A percentile compares a stretch with the other conserved stretches of the same genome.
These are phyloP conservation scores for Diaperis boleti DNA, from an alignment of 2,888 invertebrate species.

Conservation along the genomic window DNA sequence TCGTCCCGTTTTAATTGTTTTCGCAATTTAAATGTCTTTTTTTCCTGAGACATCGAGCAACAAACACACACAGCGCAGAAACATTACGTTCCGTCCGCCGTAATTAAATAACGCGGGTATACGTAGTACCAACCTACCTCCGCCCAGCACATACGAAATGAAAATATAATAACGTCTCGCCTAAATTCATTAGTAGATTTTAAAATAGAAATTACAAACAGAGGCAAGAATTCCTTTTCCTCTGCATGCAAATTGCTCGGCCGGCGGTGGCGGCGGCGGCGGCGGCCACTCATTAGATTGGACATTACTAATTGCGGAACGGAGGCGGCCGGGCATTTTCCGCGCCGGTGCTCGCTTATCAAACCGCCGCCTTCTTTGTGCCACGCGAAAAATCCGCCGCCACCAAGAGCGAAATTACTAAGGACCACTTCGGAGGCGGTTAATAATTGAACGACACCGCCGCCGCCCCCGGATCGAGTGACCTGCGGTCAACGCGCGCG, in stretches of 20 bases:
- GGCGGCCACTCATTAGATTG: conserved; percentile 48
- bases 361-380: conserved; percentile 27
- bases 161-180: conserved; percentile 53
- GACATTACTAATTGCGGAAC: conserved; percentile 49
- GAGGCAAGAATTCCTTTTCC: conserved; percentile 50
- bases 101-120: conserved; percentile 42
- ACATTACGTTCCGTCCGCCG: conserved; percentile 26
- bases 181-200: conserved; percentile 59
- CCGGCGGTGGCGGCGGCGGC: conserved; percentile 31
- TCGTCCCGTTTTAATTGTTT: conserved; percentile 45
- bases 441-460: conserved; percentile 30
- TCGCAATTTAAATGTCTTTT: conserved; percentile 42
- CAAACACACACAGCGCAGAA: conserved; percentile 29
- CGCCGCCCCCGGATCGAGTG: conserved; percentile 32
- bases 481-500: conserved; percentile 50
- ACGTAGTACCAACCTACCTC: conserved; percentile 6
- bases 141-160: conserved; percentile 41
- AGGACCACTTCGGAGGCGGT: background rate
- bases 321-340: conserved; percentile 42
- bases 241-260: conserved; percentile 47
- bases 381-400: background rate
- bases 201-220: conserved; percentile 58
- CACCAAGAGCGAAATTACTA: no score
- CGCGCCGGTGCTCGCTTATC: conserved; percentile 38
- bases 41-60: conserved; percentile 34